Base-by-base conservation (phyloP, 2,113 vertebrate genomes). In the Peromyscus polionotus region DNA sequence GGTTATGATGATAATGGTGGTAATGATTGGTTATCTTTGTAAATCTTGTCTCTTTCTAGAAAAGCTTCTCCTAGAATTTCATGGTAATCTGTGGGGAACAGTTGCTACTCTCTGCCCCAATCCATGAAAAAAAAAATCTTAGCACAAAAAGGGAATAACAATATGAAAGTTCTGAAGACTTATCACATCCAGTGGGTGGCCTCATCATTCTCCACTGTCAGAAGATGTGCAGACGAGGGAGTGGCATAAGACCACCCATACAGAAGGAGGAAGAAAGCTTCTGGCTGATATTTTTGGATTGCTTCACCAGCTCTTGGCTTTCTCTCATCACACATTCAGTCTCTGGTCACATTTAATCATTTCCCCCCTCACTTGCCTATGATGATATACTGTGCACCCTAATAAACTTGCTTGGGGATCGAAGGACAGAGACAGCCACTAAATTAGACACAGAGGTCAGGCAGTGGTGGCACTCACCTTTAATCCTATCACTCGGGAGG, bases 181-280 rank as follows among this genome's bases (percentile, higher is more conserved):
- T 93, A 91, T 70, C 84, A 57, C 91, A 88, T 83, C 75, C 90
- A 57, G 45, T 51, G 96, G 97, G 98, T 98, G 96, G 97, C 90
- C 97, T 95, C 96, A 92, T 97, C 87, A 88, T 72, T 98, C 96
- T 96, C 67, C 85, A 92, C 9, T 68, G 57, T 59, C 67, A 65
- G 94, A 94, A 70, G 61, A 95, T 87, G 88, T 63, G 93, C 95
- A 95, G 94, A 98, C 95, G 96, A 96, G 96, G 59, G 80, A 96
- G 85, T 63, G 54, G 95, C 97, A 97, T 95, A 93, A 0, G 97
- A 93, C 94, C 95, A 97, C 96, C 93, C 98, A 96, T 24, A 83
- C 20, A 3, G 36, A 97, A 68, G 59, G 87, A 70, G 88, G 90
- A 95, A 61, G 85, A 77, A 86, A 93, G 81, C 89, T 94, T 86